phyloP scores from a whole-genome alignment of 92 coral and sea anemone genomes.

The Phenganax stokvisi region DNA sequence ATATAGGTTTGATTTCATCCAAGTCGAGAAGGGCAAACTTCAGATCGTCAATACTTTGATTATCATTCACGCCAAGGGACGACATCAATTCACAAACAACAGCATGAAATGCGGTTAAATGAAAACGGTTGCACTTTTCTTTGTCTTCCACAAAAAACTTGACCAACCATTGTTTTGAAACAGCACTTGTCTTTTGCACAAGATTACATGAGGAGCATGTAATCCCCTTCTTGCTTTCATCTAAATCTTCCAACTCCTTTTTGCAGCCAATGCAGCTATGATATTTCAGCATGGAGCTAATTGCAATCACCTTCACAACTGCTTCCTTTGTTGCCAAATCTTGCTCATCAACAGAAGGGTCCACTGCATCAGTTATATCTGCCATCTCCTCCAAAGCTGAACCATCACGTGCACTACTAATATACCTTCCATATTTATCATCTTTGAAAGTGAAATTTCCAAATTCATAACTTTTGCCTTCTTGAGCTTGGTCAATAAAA shows the following conservation, averaged over 20 bases:
- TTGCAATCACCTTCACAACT: background rate
- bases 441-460: too few species aligned
- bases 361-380: slow-evolving; percentile 4
- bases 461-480: too few species aligned
- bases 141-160: background rate
- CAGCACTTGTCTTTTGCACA: background rate
- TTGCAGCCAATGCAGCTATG: background rate
- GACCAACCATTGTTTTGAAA: background rate
- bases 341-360: background rate
- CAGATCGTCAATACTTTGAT: background rate
- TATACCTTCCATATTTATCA: too few species aligned
- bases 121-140: background rate
- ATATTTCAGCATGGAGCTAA: slow-evolving; percentile 2
- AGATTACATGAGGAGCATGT: slow-evolving; percentile 5
- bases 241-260: background rate
- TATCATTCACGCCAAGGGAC: background rate
- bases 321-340: background rate
- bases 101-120: background rate
- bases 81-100: background rate
- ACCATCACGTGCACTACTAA: background rate
- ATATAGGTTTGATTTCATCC: background rate
- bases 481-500: too few species aligned
- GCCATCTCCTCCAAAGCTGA: background rate
- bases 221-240: background rate
- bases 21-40: slow-evolving; percentile 2